A percentile compares a stretch with the other conserved stretches of the same genome.
These are phyloP conservation scores for Conistra vaccinii DNA, from an alignment of 2,888 invertebrate species.

Conservation along the genomic window DNA sequence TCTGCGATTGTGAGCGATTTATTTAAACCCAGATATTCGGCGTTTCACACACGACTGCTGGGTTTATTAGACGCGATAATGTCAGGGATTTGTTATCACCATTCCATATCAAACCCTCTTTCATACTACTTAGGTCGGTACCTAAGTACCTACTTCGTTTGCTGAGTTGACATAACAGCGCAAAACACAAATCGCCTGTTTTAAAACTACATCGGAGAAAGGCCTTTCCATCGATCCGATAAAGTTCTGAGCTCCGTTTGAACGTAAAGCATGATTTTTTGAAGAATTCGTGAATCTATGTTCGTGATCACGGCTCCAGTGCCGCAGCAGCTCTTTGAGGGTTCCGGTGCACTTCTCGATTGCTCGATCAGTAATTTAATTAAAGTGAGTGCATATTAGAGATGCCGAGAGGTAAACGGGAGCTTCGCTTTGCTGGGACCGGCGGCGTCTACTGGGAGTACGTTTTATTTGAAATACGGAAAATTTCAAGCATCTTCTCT, in stretches of 20 bases:
- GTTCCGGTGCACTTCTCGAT: conserved; percentile 75
- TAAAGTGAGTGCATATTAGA: conserved; percentile 82
- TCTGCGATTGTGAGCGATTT: conserved; percentile 68
- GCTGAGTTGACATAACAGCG: conserved; percentile 8
- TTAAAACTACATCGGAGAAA: conserved; percentile 30
- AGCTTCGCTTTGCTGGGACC: conserved; percentile 71
- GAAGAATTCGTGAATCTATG: conserved; percentile 54
- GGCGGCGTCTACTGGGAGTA: conserved; percentile 66
- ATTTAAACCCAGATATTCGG: conserved; percentile 66
- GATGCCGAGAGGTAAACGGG: conserved; percentile 78
- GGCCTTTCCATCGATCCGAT: conserved; percentile 22
- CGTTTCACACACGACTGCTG: conserved; percentile 56
- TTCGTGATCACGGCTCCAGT: conserved; percentile 51
- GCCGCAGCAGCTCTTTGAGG: conserved; percentile 70
- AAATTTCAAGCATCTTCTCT: conserved; percentile 65
- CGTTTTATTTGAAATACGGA: conserved; percentile 71
- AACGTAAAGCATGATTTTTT: conserved; percentile 45
- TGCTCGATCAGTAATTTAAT: conserved; percentile 83
- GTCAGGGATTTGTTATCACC: conserved; percentile 64
- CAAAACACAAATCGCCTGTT: conserved; percentile 23
- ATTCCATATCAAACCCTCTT: conserved; percentile 37
- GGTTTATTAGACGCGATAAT: conserved; percentile 66
- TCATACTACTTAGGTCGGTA: conserved; percentile 6
- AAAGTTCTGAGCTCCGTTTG: conserved; percentile 34
- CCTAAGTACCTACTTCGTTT: not conserved